Conservation (phyloP, 2,888 invertebrate species). For the Smittia sp. region DNA sequence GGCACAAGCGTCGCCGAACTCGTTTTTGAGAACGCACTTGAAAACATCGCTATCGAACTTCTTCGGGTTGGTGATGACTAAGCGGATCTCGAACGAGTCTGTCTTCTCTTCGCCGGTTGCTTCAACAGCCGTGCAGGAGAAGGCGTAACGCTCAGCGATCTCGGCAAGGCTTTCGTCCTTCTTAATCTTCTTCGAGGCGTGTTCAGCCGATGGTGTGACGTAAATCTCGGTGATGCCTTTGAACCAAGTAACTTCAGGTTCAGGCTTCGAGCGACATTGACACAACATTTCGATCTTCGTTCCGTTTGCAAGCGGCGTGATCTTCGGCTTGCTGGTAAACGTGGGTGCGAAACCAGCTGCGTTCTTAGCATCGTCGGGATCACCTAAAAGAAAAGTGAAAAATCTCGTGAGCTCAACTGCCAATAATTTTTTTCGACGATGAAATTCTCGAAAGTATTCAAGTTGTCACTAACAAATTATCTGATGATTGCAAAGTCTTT, state of each 20-base stretch:
- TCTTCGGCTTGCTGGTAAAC: constrained; percentile 97
- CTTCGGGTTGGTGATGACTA: constrained; percentile 37
- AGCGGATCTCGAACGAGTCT: constrained; percentile 35
- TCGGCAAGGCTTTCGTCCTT: constrained; percentile 76
- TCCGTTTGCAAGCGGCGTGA: constrained; percentile 97
- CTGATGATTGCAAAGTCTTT: constrained; percentile 4
- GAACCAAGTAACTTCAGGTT: constrained; percentile 91
- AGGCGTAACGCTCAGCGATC: constrained; percentile 64
- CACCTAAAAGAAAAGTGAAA: constrained; percentile 59
- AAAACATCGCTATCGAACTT: constrained; percentile 41
- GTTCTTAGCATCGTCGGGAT: constrained; percentile 67
- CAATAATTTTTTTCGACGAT: not conserved
- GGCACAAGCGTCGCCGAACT: constrained; percentile 94
- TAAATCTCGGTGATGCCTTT: constrained; percentile 55
- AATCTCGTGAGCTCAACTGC: not conserved
- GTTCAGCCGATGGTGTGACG: constrained; percentile 79
- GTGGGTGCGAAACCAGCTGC: constrained; percentile 87
- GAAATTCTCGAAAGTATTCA: not conserved
- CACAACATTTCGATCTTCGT: constrained; percentile 97
- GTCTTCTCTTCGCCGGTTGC: constrained; percentile 27
- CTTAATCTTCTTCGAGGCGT: constrained; percentile 80
- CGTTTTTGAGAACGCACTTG: constrained; percentile 85
- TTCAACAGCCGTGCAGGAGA: constrained; percentile 37
- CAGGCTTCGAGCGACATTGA: constrained; percentile 91
- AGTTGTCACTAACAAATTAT: not conserved